phyloP scores from a whole-genome alignment of 1,140 invertebrate species.

The Doryteuthis pealeii region DNA sequence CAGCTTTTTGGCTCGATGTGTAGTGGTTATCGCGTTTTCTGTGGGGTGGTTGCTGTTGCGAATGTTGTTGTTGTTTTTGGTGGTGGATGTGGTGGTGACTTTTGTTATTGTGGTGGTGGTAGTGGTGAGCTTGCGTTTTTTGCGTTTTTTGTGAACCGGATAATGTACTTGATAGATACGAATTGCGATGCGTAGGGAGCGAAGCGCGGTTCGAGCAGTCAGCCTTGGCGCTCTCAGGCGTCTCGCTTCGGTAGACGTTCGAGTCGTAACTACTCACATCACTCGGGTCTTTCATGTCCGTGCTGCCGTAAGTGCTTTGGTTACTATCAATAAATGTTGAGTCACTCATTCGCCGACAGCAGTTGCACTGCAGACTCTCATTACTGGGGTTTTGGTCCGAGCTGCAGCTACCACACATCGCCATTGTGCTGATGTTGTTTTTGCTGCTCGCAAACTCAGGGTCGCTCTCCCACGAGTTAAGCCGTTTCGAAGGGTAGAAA shows the following conservation, averaged over 20 bases:
- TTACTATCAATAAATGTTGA: constrained; percentile 38
- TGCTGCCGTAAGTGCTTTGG: constrained; percentile 50
- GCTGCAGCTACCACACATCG: constrained; percentile 35
- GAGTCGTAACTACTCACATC: constrained; percentile 53
- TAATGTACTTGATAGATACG: neutral
- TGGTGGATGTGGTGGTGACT: too few species aligned
- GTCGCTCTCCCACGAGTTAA: constrained; percentile 26
- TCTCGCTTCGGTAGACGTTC: constrained; percentile 36
- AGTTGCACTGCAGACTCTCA: constrained; percentile 38
- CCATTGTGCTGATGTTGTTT: constrained; percentile 26
- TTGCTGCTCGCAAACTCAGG: constrained; percentile 24
- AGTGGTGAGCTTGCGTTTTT: too few species aligned
- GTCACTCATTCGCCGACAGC: constrained; percentile 22
- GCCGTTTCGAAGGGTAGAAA: constrained; percentile 2
- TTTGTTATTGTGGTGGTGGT: too few species aligned
- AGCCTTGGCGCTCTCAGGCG: constrained; percentile 13
- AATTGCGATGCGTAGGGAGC: neutral
- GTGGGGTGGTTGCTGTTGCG: neutral
- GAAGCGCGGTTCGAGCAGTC: neutral
- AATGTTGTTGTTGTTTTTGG: neutral
- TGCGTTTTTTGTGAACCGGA: too few species aligned
- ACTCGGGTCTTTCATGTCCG: constrained; percentile 41
- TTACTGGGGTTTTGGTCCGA: constrained; percentile 38
- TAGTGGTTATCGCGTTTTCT: neutral
- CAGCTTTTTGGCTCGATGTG: neutral